Percentiles rank a stretch among this genome's conserved stretches.
These are phyloP conservation scores for Meteorus colon DNA, from an alignment of 2,888 invertebrate species.

Conservation along the genomic window DNA sequence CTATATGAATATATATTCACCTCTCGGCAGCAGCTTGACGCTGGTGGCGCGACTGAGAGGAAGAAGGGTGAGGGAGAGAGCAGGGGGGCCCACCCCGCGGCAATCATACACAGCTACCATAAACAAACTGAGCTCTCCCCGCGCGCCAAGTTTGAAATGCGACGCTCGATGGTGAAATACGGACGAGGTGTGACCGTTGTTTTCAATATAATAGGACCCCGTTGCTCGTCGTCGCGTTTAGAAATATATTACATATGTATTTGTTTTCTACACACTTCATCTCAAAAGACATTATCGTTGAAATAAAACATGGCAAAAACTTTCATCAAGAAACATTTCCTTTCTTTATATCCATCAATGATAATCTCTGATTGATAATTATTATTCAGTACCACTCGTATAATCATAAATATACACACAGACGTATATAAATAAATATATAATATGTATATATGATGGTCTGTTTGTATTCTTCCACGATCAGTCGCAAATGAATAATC, in stretches of 20 bases:
- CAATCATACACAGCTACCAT: slow-evolving; percentile 57
- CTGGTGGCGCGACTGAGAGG: neutral
- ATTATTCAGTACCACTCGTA: slow-evolving; percentile 25
- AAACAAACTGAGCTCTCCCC: slow-evolving; percentile 57
- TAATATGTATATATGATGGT: slow-evolving; percentile 17
- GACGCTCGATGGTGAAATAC: slow-evolving; percentile 59
- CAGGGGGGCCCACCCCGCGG: slow-evolving; percentile 24
- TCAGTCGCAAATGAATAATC: slow-evolving; percentile 67
- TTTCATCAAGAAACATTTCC: slow-evolving; percentile 16
- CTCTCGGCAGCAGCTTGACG: slow-evolving; percentile 25
- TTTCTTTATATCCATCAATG: slow-evolving; percentile 34
- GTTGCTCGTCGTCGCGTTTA: slow-evolving; percentile 8
- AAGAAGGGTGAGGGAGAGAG: no score
- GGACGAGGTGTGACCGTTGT: slow-evolving; percentile 63
- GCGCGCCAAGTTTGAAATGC: slow-evolving; percentile 41
- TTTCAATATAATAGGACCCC: slow-evolving; percentile 45
- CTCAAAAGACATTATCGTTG: neutral
- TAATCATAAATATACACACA: slow-evolving; percentile 1
- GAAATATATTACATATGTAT: slow-evolving; percentile 8
- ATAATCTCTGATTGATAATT: slow-evolving; percentile 34
- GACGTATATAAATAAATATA: neutral
- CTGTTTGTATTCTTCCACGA: slow-evolving; percentile 46
- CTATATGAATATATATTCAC: slow-evolving; percentile 12
- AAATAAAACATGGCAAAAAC: slow-evolving; percentile 14
- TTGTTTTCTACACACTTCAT: slow-evolving; percentile 13